Conservation (phyloP, 2,797 vertebrate species). For the Coracias cyanogaster region DNA sequence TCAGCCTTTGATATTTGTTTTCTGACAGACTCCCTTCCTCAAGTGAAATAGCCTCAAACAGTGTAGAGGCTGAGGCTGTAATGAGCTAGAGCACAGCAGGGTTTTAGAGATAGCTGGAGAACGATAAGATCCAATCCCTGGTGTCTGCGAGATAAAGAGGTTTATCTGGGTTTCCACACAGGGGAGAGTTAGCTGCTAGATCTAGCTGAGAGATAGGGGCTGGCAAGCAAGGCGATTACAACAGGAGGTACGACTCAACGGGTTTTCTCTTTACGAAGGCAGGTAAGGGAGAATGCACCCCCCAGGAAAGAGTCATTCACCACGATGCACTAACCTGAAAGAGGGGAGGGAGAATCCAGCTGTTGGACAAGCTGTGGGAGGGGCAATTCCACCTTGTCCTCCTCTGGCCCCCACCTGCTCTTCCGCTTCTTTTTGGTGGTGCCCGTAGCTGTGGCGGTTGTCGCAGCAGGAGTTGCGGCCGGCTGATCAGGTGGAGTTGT, state of each 20-base stretch:
- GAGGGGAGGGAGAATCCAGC: slow-evolving; percentile 72
- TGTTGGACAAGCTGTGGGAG: slow-evolving; percentile 75
- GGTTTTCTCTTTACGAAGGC: not conserved
- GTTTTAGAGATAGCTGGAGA: not conserved
- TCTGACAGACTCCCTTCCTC: not conserved
- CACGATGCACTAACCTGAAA: slow-evolving; percentile 69
- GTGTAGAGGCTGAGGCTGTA: not conserved
- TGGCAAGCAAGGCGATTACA: not conserved
- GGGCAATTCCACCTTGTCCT: slow-evolving; percentile 92
- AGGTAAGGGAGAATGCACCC: not conserved
- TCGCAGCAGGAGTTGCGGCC: not conserved
- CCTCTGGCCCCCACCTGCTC: slow-evolving; percentile 96
- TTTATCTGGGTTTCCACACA: slow-evolving; percentile 26
- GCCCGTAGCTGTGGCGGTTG: not conserved
- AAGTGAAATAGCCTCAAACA: not conserved
- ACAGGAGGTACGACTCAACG: not conserved
- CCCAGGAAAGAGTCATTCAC: not conserved
- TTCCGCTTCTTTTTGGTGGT: slow-evolving; percentile 91
- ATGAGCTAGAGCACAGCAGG: slow-evolving; percentile 2
- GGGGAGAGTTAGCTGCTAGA: not conserved
- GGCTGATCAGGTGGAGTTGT: not conserved
- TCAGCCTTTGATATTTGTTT: slow-evolving; percentile 15
- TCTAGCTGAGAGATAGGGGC: not conserved
- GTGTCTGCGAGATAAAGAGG: not conserved
- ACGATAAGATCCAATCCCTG: not conserved